Percentiles rank a stretch among this genome's conserved stretches.
phyloP scores from a whole-genome alignment of 2,797 vertebrate species.

The Neosalanx taihuensis region DNA sequence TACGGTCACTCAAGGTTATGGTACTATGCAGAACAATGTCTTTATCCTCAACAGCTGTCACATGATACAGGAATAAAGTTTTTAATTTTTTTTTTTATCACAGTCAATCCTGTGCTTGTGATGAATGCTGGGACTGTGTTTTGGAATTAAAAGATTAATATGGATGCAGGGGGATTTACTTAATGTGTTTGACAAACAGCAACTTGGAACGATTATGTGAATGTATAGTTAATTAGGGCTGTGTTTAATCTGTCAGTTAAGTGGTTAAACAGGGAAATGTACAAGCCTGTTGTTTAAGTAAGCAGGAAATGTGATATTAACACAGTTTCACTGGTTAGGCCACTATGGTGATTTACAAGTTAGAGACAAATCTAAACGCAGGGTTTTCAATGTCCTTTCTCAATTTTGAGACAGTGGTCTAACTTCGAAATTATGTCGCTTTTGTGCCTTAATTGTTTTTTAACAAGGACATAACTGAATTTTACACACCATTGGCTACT shows the following conservation, averaged over 20 bases:
- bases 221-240: not conserved
- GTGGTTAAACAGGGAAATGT: not conserved
- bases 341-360: too few species aligned
- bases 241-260: not conserved
- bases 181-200: not conserved
- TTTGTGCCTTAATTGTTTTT: too few species aligned
- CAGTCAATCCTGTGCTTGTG: not conserved
- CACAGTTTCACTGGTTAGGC: not conserved
- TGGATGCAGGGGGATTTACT: slow-evolving; percentile 4
- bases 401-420: too few species aligned
- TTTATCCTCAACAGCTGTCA: not conserved
- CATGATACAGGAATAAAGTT: not conserved
- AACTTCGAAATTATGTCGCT: too few species aligned
- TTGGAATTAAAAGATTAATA: slow-evolving; percentile 2
- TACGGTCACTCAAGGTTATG: not conserved
- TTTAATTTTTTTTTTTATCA: not conserved
- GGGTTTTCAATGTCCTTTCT: too few species aligned
- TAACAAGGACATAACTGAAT: too few species aligned
- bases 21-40: too few species aligned
- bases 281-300: not conserved
- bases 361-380: too few species aligned
- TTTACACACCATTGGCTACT: not conserved
- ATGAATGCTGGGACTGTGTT: not conserved
- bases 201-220: not conserved
- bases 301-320: not conserved